A percentile compares a stretch with the other conserved stretches of the same genome.
phyloP scores from a whole-genome alignment of 2,888 invertebrate genomes.

The Syritta pipiens region DNA sequence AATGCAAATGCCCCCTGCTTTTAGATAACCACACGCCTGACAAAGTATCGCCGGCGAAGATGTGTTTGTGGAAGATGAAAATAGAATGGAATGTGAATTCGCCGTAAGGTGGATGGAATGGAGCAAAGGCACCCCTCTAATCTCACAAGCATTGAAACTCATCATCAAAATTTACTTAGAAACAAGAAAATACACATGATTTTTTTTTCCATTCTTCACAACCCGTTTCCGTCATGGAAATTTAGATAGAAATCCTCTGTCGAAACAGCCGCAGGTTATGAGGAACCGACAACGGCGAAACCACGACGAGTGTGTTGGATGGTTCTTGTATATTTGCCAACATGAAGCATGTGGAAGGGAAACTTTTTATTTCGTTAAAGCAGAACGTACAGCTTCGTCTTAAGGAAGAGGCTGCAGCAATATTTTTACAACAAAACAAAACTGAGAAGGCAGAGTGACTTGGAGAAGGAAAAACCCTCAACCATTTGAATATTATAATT shows the following conservation, averaged over 20 bases:
- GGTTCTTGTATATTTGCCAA: conserved; percentile 37
- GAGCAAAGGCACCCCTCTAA: no score
- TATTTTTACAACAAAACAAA: conserved; percentile 39
- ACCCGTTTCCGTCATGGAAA: conserved; percentile 11
- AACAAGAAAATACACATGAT: no score
- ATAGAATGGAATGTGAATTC: no score
- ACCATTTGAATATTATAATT: conserved; percentile 67
- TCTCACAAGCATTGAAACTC: conserved; percentile 14
- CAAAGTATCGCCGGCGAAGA: no score
- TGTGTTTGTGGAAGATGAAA: no score
- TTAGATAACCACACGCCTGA: no score
- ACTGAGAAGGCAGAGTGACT: no score
- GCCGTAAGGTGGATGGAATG: no score
- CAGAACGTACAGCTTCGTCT: neutral
- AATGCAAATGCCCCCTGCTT: no score
- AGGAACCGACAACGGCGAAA: neutral
- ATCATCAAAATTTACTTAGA: conserved; percentile 43
- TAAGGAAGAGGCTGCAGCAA: conserved; percentile 18
- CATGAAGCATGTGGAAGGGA: conserved; percentile 25
- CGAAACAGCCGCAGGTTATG: no score
- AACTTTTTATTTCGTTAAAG: conserved; percentile 30
- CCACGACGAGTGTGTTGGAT: neutral
- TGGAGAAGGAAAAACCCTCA: conserved; percentile 32
- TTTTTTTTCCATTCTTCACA: conserved; percentile 7
- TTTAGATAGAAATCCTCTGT: no score